phyloP scores from a whole-genome alignment of 1,140 invertebrate species.

The Ladona fulva region DNA sequence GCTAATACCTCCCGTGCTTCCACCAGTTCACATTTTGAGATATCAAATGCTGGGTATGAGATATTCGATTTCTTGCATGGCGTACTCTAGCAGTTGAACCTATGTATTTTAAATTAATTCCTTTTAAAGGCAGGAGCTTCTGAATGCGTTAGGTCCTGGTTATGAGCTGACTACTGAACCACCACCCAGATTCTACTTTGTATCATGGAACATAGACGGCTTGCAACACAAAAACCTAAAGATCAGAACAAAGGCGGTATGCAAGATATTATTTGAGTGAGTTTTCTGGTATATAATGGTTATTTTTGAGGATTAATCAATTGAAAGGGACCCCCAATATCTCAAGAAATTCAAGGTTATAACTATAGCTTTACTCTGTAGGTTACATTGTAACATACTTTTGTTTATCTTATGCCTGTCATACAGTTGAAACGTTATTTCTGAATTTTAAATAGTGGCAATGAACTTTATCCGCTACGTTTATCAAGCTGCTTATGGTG shows the following conservation, averaged over 20 bases:
- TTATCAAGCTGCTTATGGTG: too few species aligned
- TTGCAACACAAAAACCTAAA: constrained; percentile 43
- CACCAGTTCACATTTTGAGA: neutral
- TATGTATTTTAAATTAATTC: neutral
- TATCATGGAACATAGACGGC: constrained; percentile 57
- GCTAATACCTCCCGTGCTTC: neutral
- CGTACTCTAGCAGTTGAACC: too few species aligned
- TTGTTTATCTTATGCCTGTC: too few species aligned
- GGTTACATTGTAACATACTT: too few species aligned
- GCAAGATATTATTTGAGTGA: constrained; percentile 42
- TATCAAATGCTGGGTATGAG: neutral
- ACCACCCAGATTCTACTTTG: constrained; percentile 34
- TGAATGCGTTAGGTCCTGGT: constrained; percentile 15
- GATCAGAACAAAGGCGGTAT: constrained; percentile 42
- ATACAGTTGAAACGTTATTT: too few species aligned
- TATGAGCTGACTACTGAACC: constrained; percentile 26
- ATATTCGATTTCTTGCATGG: too few species aligned
- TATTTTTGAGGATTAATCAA: too few species aligned
- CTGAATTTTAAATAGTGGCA: too few species aligned
- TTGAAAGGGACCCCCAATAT: too few species aligned
- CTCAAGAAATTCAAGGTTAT: too few species aligned
- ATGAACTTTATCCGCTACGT: too few species aligned
- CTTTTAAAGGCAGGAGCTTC: constrained; percentile 10
- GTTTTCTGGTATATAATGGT: constrained; percentile 13
- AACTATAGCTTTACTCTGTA: too few species aligned